Evolutionary conservation across 2,113 vertebrate species (phyloP).

Genomic region (Octodon degus): DNA sequence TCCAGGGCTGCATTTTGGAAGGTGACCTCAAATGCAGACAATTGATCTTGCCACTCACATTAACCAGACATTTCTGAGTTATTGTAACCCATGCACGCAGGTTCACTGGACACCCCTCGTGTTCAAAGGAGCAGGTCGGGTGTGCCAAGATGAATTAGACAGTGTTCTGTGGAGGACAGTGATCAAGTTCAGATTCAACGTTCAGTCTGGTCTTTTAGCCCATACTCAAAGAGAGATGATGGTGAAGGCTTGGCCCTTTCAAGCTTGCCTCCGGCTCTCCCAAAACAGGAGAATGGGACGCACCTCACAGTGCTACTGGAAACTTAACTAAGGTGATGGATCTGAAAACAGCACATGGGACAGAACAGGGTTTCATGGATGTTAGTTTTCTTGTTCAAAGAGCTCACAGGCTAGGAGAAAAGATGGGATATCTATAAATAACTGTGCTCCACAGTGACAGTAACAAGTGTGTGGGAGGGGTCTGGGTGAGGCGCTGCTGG

Average conservation of each 20-base stretch:
- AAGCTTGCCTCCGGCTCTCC: background rate
- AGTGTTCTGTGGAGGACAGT: background rate
- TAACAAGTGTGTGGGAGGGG: background rate
- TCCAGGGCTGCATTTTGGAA: slow-evolving; percentile 57
- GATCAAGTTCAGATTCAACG: slow-evolving; percentile 16
- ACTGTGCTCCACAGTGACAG: background rate
- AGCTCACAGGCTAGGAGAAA: background rate
- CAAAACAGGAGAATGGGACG: background rate
- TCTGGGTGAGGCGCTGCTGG: background rate
- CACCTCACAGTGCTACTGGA: background rate
- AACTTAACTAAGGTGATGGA: background rate
- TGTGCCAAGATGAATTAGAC: background rate
- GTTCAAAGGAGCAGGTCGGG: background rate
- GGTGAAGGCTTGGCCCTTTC: background rate
- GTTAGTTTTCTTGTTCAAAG: slow-evolving; percentile 48
- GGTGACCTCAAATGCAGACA: slow-evolving; percentile 32
- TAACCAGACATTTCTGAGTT: background rate
- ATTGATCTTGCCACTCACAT: slow-evolving; percentile 20
- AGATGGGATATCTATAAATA: slow-evolving; percentile 50
- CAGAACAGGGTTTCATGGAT: slow-evolving; percentile 17
- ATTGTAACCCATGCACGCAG: background rate
- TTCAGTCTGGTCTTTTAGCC: background rate
- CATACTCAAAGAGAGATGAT: background rate
- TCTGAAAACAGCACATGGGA: background rate
- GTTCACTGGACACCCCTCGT: background rate